Percentiles rank a stretch among this genome's conserved stretches.
Evolutionary conservation across 2,113 vertebrate genomes (phyloP).

Genomic region (Psilopsiagon aymara): DNA sequence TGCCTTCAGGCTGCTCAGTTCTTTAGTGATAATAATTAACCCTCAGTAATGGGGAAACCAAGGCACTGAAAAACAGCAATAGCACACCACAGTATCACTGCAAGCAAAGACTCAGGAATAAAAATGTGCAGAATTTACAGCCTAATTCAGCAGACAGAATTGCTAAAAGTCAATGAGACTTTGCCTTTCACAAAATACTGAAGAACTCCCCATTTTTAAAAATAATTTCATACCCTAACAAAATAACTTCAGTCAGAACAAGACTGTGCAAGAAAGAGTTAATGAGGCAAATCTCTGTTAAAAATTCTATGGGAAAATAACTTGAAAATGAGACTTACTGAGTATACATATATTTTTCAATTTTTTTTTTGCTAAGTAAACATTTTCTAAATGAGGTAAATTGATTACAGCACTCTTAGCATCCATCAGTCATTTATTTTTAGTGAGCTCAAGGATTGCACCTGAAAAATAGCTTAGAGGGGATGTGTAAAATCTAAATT

Average conservation of each 20-base stretch:
- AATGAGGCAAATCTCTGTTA: conserved; percentile 1
- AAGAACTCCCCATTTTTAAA: not conserved
- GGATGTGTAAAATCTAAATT: conserved; percentile 65
- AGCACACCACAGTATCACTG: not conserved
- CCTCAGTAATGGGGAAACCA: not conserved
- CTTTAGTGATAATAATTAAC: not conserved
- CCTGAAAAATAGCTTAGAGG: conserved; percentile 68
- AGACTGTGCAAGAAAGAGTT: conserved; percentile 42
- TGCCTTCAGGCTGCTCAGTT: not conserved
- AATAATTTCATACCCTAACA: not conserved
- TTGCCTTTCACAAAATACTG: not conserved
- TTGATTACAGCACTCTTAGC: conserved; percentile 78
- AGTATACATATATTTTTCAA: conserved; percentile 66
- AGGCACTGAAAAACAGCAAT: not conserved
- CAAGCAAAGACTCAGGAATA: not conserved
- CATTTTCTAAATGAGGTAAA: conserved; percentile 74
- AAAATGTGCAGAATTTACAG: not conserved
- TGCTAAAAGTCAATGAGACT: not conserved
- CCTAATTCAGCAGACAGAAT: not conserved
- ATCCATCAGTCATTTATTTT: conserved; percentile 77
- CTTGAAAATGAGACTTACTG: conserved; percentile 52
- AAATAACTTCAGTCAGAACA: not conserved
- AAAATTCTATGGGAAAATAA: conserved; percentile 47
- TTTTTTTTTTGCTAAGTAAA: conserved; percentile 71
- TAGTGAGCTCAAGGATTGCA: conserved; percentile 75